Base-by-base conservation (phyloP, 37 sponge, comb jelly and placozoan genomes). In the Mnemiopsis leidyi region DNA sequence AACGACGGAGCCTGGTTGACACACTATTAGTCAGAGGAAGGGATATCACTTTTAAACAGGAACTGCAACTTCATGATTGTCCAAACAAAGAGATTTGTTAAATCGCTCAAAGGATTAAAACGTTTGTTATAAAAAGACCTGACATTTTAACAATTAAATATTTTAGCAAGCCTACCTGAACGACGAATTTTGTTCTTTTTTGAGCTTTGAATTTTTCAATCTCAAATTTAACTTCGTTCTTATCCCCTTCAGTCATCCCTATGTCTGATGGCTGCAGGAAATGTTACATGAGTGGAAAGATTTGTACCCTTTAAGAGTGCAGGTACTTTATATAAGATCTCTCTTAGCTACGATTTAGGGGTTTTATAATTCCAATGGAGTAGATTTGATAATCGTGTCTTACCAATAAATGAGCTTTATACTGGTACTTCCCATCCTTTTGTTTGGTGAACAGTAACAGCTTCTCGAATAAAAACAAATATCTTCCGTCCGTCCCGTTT, bases 381-480 rank as follows among this genome's bases (percentile, higher is more conserved):
- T 71, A 28, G n/a, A 71, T 5, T n/a, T 71, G 30, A 18, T 71
- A 3, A 23, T 71, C 20, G 30, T 23, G 75, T 23, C 36, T 79
- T 20, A 85, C 90, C 90, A 85, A 39, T 39, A 85, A 39, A 33
- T 85, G 90, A 3, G 40, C 61, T 26, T 85, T 85, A 61, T 85
- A 85, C 2, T 85, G 90, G 61, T 85, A 85, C 48, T 85, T 85
- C 29, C 90, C 90, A 39, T 85, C 90, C 39, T 40, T 85, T 1
- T 35, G 61, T 26, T 85, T 85, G 48, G 90, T 85, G 5, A 85
- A 36, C 0, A 85, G 61, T 13, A 85, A 28, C 29, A 85, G 48
- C 23, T 85, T 40, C 40, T 85, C 90, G 61, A 85, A 85, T 29
- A 85, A 25, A 39, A 85, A 85, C 48, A 85, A 7, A 20, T 28